phyloP scores from a whole-genome alignment of 2,797 vertebrate genomes.

The Glossophaga mutica region DNA sequence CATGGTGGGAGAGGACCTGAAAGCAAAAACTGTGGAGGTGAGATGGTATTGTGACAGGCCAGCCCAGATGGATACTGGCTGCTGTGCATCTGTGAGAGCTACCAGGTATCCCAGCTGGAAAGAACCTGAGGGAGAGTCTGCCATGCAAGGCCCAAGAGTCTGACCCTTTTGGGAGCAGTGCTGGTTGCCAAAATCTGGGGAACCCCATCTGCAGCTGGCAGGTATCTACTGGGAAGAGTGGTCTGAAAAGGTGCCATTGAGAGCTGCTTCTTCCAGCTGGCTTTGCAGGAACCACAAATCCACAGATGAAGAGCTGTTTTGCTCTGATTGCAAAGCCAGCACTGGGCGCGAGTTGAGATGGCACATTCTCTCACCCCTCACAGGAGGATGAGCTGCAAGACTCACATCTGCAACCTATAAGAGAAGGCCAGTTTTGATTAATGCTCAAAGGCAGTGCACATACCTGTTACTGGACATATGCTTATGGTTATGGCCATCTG shows the following conservation, averaged over 20 bases:
- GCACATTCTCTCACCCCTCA: neutral
- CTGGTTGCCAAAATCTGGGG: neutral
- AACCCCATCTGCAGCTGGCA: neutral
- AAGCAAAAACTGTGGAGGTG: neutral
- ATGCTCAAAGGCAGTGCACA: slow-evolving; percentile 45
- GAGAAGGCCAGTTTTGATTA: neutral
- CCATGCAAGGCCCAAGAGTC: neutral
- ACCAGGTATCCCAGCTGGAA: neutral
- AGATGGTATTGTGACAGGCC: neutral
- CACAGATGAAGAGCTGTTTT: neutral
- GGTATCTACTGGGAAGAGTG: neutral
- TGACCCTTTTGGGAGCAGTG: neutral
- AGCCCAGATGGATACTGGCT: neutral
- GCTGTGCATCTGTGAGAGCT: neutral
- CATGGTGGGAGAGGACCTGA: neutral
- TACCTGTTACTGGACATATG: slow-evolving; percentile 70
- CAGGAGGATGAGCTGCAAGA: neutral
- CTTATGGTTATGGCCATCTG: slow-evolving; percentile 60
- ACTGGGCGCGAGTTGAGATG: neutral
- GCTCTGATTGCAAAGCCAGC: neutral
- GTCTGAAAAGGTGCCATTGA: neutral
- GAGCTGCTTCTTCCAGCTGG: neutral
- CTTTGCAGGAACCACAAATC: neutral
- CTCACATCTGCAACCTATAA: too few species aligned
- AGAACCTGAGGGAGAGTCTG: rapidly evolving